Conservation (phyloP, 2,888 invertebrate species). For the Scotopteryx bipunctaria region DNA sequence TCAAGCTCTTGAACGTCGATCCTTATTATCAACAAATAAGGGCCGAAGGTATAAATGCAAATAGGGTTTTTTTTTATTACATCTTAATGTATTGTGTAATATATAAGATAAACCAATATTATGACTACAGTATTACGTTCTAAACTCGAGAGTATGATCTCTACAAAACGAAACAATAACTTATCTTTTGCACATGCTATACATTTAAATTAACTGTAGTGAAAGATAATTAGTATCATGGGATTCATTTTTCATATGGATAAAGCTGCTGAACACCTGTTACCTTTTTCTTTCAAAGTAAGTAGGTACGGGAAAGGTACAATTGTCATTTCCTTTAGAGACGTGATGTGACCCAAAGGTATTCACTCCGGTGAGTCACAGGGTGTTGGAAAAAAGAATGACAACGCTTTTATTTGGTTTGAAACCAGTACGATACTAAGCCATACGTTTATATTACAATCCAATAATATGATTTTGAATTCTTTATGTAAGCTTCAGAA, state of each 20-base stretch:
- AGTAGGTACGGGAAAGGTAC: slow-evolving; percentile 40
- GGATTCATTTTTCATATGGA: slow-evolving; percentile 49
- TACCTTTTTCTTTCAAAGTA: slow-evolving; percentile 48
- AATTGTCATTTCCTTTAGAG: slow-evolving; percentile 57
- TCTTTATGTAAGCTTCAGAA: slow-evolving; percentile 3
- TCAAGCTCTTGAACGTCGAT: slow-evolving; percentile 30
- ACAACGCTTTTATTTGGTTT: neutral
- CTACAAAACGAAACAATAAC: neutral
- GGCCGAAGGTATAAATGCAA: neutral
- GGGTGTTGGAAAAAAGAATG: neutral
- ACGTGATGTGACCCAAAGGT: slow-evolving; percentile 38
- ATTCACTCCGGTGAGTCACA: neutral
- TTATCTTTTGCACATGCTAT: slow-evolving; percentile 15
- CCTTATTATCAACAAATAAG: slow-evolving; percentile 30
- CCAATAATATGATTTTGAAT: neutral
- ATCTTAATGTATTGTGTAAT: too few species aligned
- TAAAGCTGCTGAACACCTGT: slow-evolving; percentile 60
- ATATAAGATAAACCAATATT: too few species aligned
- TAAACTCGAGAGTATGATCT: neutral
- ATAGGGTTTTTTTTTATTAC: too few species aligned
- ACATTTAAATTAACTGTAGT: slow-evolving; percentile 34
- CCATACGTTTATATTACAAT: neutral
- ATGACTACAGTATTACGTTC: too few species aligned
- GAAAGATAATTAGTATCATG: slow-evolving; percentile 43
- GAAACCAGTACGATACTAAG: neutral